Base-by-base conservation (phyloP, 2,888 invertebrate species). In the Callimorpha dominula region DNA sequence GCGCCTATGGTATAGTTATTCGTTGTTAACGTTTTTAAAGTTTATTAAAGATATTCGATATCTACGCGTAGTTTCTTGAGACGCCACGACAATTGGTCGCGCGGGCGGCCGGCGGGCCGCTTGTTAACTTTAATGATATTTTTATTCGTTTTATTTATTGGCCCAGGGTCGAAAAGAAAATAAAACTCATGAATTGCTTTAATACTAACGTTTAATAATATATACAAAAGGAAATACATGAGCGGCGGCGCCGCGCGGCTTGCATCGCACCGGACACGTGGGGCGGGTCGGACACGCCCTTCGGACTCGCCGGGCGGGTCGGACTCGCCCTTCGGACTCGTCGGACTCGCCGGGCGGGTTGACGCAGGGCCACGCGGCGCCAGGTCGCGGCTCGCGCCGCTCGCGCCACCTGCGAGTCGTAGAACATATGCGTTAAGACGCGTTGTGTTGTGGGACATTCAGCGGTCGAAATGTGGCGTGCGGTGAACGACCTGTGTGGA, bases 201-300 rank as follows among this genome's bases (percentile, higher is more conserved):
- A 90, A 91, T 89, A 91, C 92, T 93, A 92, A 88, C 82, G 92
- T 93, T 83, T 84, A 83, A 83, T 93, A 93, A 92, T 93, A 93
- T 93, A 93, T 92, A 93, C 93, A 93, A 93, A 93, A 92, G 88
- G 90, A 91, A 91, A 92, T 91, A 89, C 89, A 89, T 84, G 83
- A 79, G 82, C 83, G 72, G 73, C 74, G 78, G 74, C 69, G 74
- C 63, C 71, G 70, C 50, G 67, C 40, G 52, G 46, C 57, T 49
- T 17, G 43, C 68, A 9, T 66, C 17, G 68, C 46, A 52, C 46
- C 63, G 11, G 11, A 14, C 8, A 12, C n/a, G 64, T 31, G 1
- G n/a, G 50, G 12, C n/a, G 57, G 57, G 57, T 65, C 54, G 54
- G 81, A 74, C 79, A n/a, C n/a, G n/a, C n/a, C n/a, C n/a, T n/a